Evolutionary conservation across 2,113 vertebrate genomes (phyloP).

Genomic region (Albula goreensis): DNA sequence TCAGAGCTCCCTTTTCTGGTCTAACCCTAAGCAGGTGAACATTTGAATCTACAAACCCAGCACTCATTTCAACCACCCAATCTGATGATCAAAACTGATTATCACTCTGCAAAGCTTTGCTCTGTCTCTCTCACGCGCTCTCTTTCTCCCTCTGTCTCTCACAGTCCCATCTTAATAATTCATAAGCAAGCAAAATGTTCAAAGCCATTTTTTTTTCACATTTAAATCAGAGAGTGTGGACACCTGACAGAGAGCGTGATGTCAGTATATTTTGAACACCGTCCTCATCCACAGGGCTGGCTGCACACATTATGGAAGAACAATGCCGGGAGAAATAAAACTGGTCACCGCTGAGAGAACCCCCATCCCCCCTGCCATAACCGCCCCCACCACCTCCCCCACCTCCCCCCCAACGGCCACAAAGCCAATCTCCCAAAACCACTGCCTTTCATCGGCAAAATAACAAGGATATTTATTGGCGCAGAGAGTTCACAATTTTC

Average conservation of each 20-base stretch:
- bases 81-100: neutral
- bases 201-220: neutral
- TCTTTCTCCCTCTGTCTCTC: neutral
- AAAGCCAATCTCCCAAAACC: constrained; percentile 3
- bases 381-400: neutral
- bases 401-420: neutral
- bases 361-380: neutral
- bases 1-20: neutral
- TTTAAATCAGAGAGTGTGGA: neutral
- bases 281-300: neutral
- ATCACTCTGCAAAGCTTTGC: no score
- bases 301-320: neutral
- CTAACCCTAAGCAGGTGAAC: neutral
- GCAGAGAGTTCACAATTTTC: neutral
- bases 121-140: no score
- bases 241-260: neutral
- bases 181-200: neutral
- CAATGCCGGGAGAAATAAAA: constrained; percentile 14
- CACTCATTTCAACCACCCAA: neutral
- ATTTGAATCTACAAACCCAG: neutral
- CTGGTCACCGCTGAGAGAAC: neutral
- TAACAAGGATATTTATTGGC: constrained; percentile 8
- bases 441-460: constrained; percentile 5
- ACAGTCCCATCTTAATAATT: neutral
- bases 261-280: neutral